Evolutionary conservation across 2,888 invertebrate genomes (phyloP).

Genomic region (Drosophila nigritarsus): DNA sequence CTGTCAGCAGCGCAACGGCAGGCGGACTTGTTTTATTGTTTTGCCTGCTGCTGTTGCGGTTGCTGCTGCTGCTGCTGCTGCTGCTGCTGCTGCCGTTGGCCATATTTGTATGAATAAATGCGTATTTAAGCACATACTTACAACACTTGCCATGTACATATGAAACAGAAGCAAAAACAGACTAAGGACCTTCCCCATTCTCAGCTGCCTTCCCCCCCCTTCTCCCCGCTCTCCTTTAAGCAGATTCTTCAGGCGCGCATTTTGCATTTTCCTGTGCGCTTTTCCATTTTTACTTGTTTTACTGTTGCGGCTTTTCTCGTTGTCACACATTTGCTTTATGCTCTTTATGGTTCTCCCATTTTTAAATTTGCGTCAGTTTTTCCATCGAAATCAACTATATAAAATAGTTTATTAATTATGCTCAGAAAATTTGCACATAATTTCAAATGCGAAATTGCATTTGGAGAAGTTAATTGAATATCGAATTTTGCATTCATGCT

Average conservation of each 20-base stretch:
- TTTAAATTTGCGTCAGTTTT: conserved; percentile 29
- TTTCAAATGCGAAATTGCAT: conserved; percentile 52
- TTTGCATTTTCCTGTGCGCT: conserved; percentile 67
- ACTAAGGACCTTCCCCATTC: conserved; percentile 34
- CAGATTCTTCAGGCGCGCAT: conserved; percentile 29
- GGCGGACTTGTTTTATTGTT: conserved; percentile 71
- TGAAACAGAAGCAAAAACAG: conserved; percentile 43
- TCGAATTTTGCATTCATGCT: conserved; percentile 46
- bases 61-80: conserved; percentile 62
- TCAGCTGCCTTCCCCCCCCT: not conserved
- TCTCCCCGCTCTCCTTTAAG: conserved; percentile 17
- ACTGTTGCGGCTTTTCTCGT: conserved; percentile 46
- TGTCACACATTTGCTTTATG: conserved; percentile 56
- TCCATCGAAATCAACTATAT: not conserved
- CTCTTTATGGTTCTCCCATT: conserved; percentile 37
- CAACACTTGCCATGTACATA: conserved; percentile 76
- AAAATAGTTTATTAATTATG: conserved; percentile 65
- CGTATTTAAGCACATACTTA: conserved; percentile 83
- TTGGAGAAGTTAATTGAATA: conserved; percentile 64
- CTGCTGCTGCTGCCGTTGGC: conserved; percentile 67
- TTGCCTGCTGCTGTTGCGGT: conserved; percentile 62
- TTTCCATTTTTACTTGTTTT: conserved; percentile 55
- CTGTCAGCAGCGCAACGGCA: not conserved
- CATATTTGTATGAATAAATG: conserved; percentile 82
- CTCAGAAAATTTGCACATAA: conserved; percentile 44